A percentile compares a stretch with the other conserved stretches of the same genome.
Evolutionary conservation across 2,113 vertebrate genomes (phyloP).

Genomic region (Typhlomys cinereus): DNA sequence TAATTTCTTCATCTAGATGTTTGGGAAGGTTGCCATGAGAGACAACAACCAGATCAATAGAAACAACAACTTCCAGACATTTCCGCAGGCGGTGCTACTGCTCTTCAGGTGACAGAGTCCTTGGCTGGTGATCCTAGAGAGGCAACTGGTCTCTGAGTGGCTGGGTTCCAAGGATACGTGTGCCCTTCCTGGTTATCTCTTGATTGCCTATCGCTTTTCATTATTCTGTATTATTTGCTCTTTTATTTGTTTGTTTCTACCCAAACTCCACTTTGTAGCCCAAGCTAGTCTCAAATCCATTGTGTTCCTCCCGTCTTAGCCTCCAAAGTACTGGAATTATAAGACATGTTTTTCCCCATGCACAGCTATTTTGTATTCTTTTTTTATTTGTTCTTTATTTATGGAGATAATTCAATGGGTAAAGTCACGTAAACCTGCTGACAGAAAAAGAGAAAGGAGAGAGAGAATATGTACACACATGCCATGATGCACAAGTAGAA

Average conservation of each 20-base stretch:
- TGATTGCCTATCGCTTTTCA: not conserved
- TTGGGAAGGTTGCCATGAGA: slow-evolving; percentile 98
- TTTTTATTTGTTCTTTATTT: no score
- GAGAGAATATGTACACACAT: not conserved
- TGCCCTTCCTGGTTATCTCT: not conserved
- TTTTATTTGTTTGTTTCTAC: not conserved
- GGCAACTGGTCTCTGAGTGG: no score
- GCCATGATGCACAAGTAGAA: not conserved
- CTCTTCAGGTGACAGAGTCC: slow-evolving; percentile 92
- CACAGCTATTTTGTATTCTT: not conserved
- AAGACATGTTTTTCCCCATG: not conserved
- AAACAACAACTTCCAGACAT: slow-evolving; percentile 99
- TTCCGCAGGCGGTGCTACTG: slow-evolving; percentile 96
- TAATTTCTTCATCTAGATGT: slow-evolving; percentile 87
- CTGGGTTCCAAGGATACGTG: fast-evolving
- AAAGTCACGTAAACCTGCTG: no score
- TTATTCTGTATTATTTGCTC: not conserved
- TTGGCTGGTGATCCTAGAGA: not conserved
- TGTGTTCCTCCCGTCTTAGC: not conserved
- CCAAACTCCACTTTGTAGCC: not conserved
- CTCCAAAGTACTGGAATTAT: not conserved
- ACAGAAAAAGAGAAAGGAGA: no score
- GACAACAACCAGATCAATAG: slow-evolving; percentile 98
- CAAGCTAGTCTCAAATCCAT: not conserved
- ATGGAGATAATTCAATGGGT: no score